Conservation (phyloP, 1,140 invertebrate genomes). For the Drosophila chauvacae region DNA sequence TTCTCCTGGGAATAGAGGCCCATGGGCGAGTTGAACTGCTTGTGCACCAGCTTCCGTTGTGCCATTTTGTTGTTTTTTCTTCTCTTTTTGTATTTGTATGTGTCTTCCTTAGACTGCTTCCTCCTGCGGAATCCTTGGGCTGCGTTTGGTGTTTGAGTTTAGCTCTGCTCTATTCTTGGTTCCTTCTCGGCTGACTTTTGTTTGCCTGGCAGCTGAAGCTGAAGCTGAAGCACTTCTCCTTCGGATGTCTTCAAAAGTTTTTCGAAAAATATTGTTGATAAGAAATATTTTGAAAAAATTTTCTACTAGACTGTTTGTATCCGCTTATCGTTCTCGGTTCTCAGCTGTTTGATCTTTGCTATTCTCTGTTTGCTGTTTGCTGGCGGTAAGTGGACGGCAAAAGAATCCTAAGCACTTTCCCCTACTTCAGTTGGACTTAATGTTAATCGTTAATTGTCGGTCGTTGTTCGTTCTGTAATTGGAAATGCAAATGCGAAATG, state of each 20-base stretch:
- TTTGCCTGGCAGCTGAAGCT: slow-evolving; percentile 24
- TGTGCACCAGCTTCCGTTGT: slow-evolving; percentile 90
- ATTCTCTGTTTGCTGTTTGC: slow-evolving; percentile 25
- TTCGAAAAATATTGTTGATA: slow-evolving; percentile 76
- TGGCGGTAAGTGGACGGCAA: slow-evolving; percentile 30
- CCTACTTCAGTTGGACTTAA: slow-evolving; percentile 68
- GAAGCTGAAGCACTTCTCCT: slow-evolving; percentile 2
- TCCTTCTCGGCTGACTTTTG: slow-evolving; percentile 32
- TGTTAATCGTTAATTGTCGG: slow-evolving; percentile 77
- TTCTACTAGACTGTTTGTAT: slow-evolving; percentile 26
- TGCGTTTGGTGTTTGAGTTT: slow-evolving; percentile 40
- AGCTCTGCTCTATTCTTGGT: slow-evolving; percentile 25
- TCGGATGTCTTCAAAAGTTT: slow-evolving; percentile 69
- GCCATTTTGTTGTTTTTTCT: slow-evolving; percentile 85
- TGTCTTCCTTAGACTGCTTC: slow-evolving; percentile 33
- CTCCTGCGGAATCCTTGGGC: slow-evolving; percentile 29
- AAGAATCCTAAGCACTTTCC: slow-evolving; percentile 60
- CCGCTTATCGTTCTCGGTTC: slow-evolving; percentile 45
- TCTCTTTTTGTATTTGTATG: slow-evolving; percentile 7
- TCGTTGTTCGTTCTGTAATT: slow-evolving; percentile 80
- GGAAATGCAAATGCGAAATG: slow-evolving; percentile 37
- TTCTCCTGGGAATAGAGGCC: slow-evolving; percentile 93
- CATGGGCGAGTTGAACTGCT: slow-evolving; percentile 96
- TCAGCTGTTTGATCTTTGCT: slow-evolving; percentile 23
- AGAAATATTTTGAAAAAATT: slow-evolving; percentile 70